Conservation (phyloP, 2,888 invertebrate genomes). For the Orgyia antiqua region DNA sequence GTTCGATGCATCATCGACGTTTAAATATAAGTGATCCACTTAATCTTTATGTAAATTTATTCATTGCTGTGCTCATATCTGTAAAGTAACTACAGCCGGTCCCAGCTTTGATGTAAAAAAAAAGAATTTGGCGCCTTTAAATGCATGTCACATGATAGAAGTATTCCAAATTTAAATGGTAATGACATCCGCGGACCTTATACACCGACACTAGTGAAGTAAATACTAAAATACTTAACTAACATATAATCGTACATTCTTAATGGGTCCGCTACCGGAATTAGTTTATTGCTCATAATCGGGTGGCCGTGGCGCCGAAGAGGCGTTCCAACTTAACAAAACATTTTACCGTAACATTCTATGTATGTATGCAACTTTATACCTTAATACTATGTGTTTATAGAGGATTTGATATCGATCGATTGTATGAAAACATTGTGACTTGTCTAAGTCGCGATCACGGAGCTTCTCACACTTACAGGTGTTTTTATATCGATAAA, state of each 20-base stretch:
- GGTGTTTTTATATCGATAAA: conserved; percentile 54
- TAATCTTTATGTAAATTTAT: too few species aligned
- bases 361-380: conserved; percentile 12
- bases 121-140: conserved; percentile 25
- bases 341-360: conserved; percentile 18
- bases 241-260: conserved; percentile 53
- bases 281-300: conserved; percentile 72
- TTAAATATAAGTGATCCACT: too few species aligned
- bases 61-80: too few species aligned
- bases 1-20: too few species aligned
- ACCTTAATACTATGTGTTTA: conserved; percentile 26
- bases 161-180: conserved; percentile 21
- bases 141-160: conserved; percentile 18
- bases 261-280: conserved; percentile 71
- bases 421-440: conserved; percentile 18
- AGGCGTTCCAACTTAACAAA: conserved; percentile 54
- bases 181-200: conserved; percentile 26
- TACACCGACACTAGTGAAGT: conserved; percentile 22
- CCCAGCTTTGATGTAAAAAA: too few species aligned
- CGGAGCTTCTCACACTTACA: conserved; percentile 62
- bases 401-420: conserved; percentile 6
- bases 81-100: too few species aligned
- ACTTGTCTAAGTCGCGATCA: conserved; percentile 33
- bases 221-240: conserved; percentile 32
- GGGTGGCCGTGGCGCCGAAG: conserved; percentile 59